Percentiles rank a stretch among this genome's conserved stretches.
Conservation (phyloP, 2,888 invertebrate species). For the Acrocyrtus sp. region DNA sequence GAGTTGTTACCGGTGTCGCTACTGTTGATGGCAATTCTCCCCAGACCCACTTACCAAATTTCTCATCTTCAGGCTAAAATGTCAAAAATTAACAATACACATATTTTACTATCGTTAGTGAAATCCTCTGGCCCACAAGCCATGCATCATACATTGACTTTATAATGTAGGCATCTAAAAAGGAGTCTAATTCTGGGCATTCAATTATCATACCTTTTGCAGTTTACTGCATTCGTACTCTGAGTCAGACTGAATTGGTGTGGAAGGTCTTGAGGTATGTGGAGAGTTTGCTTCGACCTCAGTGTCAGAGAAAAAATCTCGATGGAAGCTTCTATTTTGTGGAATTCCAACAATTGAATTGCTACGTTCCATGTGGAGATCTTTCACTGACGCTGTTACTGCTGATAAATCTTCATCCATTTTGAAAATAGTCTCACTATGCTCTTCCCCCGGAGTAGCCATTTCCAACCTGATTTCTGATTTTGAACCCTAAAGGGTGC, state of each 20-base stretch:
- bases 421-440: slow-evolving; percentile 61
- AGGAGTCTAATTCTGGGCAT: background rate
- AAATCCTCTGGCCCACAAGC: no score
- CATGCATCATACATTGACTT: background rate
- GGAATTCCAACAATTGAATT: slow-evolving; percentile 42
- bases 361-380: slow-evolving; percentile 66
- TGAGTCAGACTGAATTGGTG: slow-evolving; percentile 93
- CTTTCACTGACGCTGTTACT: slow-evolving; percentile 69
- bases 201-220: slow-evolving; percentile 55
- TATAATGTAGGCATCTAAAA: no score
- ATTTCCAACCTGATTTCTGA: slow-evolving; percentile 57
- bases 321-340: slow-evolving; percentile 61
- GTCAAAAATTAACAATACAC: slow-evolving; percentile 9
- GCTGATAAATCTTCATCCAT: slow-evolving; percentile 58
- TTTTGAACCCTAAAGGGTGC: slow-evolving; percentile 59
- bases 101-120: no score
- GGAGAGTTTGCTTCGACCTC: slow-evolving; percentile 64
- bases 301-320: slow-evolving; percentile 63
- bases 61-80: slow-evolving; percentile 55
- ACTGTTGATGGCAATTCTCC: slow-evolving; percentile 63
- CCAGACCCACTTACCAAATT: slow-evolving; percentile 63
- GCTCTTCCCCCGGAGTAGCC: slow-evolving; percentile 65
- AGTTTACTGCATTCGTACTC: slow-evolving; percentile 77
- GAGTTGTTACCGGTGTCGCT: slow-evolving; percentile 60
- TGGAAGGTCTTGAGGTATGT: slow-evolving; percentile 77